Evolutionary conservation across 2,797 vertebrate genomes (phyloP), one percentile per base, ranked within the genome.

Genomic region (Danio choprae): DNA sequence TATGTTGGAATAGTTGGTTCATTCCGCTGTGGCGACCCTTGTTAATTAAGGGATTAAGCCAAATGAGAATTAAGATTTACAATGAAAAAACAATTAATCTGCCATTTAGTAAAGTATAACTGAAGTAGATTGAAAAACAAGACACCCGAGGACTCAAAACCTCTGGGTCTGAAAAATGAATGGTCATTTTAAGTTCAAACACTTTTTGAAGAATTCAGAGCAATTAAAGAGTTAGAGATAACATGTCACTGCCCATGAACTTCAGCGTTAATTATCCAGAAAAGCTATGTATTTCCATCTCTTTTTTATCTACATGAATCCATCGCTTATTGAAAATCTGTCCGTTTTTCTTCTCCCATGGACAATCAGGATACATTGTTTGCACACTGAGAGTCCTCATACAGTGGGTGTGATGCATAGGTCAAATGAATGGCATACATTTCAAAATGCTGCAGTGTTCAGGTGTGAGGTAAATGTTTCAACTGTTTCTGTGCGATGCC

Each of bases 31-130:
- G 29, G 29, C 3, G 3, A 29, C 3, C 29, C 1, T 29, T 29
- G 29, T 29, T 29, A 29, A 29, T 29, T 29, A 29, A 29, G 3
- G 3, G 29, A 29, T 29, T 29, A 29, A 29, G 29, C 29, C 3
- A 29, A 29, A 29, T 29, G 29, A 29, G 3, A 29, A 29, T 29
- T 29, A 29, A 29, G 29, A 70, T 62, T 69, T 48, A 41, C 29
- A 75, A 48, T 74, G 56, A 79, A 84, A 84, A 51, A 81, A 81
- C 50, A 81, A 74, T 80, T 83, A 80, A 84, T 85, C 46, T 80
- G 51, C 18, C 62, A 78, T 84, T 81, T 83, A 73, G 62, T 65
- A 22, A 51, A 59, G 63, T 41, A 74, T 76, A 85, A 83, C 59
- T 73, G 56, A 53, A 51, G 53, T 29, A 38, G 82, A 87, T 85